These are phyloP conservation scores for Atherinomorus stipes DNA, from an alignment of 2,113 vertebrate species.

Conservation along the genomic window DNA sequence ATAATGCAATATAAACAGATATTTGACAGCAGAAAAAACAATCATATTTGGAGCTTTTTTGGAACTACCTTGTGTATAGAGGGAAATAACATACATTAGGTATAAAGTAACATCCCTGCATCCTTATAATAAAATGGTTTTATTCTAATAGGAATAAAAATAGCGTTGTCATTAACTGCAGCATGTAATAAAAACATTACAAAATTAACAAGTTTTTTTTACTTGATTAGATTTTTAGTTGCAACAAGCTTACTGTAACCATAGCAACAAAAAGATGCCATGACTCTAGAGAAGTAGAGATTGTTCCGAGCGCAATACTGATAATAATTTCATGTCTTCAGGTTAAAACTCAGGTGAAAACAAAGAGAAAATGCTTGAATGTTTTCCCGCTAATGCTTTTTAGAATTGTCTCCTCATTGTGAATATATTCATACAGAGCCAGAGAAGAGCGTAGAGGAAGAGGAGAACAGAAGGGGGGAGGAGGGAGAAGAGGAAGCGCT, in stretches of 20 bases:
- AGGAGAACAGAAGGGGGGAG: slow-evolving; percentile 8
- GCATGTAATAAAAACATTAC: no score
- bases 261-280: slow-evolving; percentile 23
- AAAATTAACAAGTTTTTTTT: no score
- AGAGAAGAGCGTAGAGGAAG: neutral
- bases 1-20: no score
- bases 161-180: no score
- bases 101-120: neutral
- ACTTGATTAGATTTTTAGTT: neutral
- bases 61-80: neutral
- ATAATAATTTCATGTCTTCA: slow-evolving; percentile 12
- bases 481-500: slow-evolving; percentile 56
- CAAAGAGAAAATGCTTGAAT: slow-evolving; percentile 15
- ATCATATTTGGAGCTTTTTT: neutral
- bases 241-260: neutral
- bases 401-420: slow-evolving; percentile 12
- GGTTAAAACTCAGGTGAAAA: neutral
- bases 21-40: no score
- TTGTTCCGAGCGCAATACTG: slow-evolving; percentile 14
- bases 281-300: neutral
- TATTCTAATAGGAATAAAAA: neutral
- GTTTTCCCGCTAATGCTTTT: slow-evolving; percentile 6
- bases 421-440: neutral
- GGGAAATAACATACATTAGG: neutral
- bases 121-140: neutral